Conservation (phyloP, 2,113 vertebrate genomes). For the Xyrauchen texanus region DNA sequence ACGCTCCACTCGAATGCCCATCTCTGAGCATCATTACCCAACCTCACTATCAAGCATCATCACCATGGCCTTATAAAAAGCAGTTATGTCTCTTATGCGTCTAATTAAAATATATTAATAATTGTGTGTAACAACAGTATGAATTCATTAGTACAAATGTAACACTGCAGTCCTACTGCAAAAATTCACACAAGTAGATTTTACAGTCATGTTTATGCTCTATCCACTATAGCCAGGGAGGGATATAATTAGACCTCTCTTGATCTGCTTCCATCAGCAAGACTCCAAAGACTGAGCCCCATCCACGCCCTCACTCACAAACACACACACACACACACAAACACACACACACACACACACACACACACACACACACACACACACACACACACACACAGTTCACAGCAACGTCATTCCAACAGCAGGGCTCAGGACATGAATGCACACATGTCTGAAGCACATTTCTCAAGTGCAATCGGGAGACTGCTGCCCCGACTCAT, state of each 20-base stretch:
- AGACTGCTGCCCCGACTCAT: background rate
- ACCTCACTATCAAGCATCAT: conserved; percentile 3
- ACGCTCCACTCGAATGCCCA: background rate
- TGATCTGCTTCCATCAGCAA: background rate
- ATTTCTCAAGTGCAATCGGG: background rate
- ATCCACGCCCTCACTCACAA: background rate
- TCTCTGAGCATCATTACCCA: background rate
- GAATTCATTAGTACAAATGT: conserved; percentile 33
- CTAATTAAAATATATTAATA: background rate
- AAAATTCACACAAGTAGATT: conserved; percentile 29
- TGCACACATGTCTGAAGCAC: background rate
- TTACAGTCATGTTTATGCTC: conserved; percentile 7
- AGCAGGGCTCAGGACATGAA: conserved; percentile 10
- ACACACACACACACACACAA: conserved; percentile 7
- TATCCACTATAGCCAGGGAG: background rate
- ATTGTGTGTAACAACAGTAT: conserved; percentile 8
- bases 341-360: too few relatives aligned
- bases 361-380: background rate
- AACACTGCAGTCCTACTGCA: conserved; percentile 35
- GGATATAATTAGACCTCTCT: background rate
- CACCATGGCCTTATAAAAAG: conserved; percentile 12
- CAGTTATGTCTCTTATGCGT: background rate
- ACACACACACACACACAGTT: conserved; percentile 9
- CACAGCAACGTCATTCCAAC: conserved; percentile 1
- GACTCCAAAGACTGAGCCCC: background rate